A percentile compares a stretch with the other conserved stretches of the same genome.
These are phyloP conservation scores for Alviniconcha strummeri DNA, from an alignment of 2,888 invertebrate genomes.

Conservation along the genomic window DNA sequence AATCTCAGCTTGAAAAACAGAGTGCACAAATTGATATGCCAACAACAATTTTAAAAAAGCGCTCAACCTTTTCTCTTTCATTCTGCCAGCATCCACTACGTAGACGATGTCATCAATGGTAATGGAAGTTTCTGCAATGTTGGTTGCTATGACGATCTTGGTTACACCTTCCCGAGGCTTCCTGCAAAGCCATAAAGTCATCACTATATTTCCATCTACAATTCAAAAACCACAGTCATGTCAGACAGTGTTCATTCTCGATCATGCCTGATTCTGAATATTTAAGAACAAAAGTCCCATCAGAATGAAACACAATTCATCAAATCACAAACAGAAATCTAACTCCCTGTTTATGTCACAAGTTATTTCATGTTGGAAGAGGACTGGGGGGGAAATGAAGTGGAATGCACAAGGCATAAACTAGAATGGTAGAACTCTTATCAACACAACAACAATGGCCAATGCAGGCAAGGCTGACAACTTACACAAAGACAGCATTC, in stretches of 20 bases:
- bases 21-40: neutral
- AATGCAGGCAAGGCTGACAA: constrained; percentile 8
- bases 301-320: too few species aligned
- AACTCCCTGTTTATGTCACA: too few species aligned
- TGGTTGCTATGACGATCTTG: constrained; percentile 88
- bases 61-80: constrained; percentile 81
- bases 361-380: too few species aligned
- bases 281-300: too few species aligned
- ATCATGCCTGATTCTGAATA: too few species aligned
- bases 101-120: constrained; percentile 95
- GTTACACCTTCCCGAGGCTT: constrained; percentile 78
- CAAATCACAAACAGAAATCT: too few species aligned
- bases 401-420: too few species aligned
- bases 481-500: constrained; percentile 82
- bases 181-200: constrained; percentile 43
- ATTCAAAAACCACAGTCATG: neutral
- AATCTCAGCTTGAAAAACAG: neutral
- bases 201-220: neutral
- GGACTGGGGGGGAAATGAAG: too few species aligned
- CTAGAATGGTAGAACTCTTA: too few species aligned
- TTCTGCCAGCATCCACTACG: constrained; percentile 90
- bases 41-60: neutral
- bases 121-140: constrained; percentile 93
- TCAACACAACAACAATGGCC: too few species aligned
- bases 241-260: too few species aligned